Percentiles rank a stretch among this genome's conserved stretches.
phyloP scores from a whole-genome alignment of 1,140 invertebrate species.

The Nephila pilipes region DNA sequence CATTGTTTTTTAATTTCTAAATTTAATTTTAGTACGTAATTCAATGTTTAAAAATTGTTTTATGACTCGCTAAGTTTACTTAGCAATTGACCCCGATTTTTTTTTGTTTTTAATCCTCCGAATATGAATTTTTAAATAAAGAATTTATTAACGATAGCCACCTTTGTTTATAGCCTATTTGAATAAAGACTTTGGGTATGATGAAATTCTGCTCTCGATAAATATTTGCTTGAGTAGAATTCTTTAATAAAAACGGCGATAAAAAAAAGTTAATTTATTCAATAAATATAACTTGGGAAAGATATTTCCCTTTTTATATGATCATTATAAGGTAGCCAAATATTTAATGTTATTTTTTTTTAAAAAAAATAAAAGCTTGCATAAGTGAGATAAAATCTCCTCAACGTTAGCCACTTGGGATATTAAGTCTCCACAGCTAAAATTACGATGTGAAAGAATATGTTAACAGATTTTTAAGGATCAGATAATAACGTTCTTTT shows the following conservation, averaged over 20 bases:
- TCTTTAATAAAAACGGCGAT: background rate
- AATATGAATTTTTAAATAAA: constrained; percentile 7
- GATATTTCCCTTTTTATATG: background rate
- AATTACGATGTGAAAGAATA: background rate
- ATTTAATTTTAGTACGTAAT: background rate
- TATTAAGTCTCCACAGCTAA: background rate
- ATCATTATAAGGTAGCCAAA: background rate
- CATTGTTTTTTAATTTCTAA: background rate
- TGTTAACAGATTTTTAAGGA: too few species aligned
- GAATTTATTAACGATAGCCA: background rate
- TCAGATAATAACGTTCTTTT: background rate
- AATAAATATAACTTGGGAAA: constrained; percentile 20
- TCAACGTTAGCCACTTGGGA: background rate
- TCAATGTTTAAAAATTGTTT: background rate
- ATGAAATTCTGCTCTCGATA: background rate
- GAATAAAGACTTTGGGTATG: background rate
- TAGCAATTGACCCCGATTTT: background rate
- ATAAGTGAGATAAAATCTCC: background rate
- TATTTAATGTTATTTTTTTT: background rate
- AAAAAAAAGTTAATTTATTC: constrained; percentile 41
- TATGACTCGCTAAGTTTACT: background rate
- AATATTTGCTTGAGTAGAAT: background rate
- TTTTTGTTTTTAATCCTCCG: background rate
- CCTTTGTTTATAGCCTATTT: background rate
- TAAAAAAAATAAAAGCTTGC: background rate